These are phyloP conservation scores for Acrocephalus arundinaceus DNA, from an alignment of 2,113 vertebrate genomes.

Conservation along the genomic window DNA sequence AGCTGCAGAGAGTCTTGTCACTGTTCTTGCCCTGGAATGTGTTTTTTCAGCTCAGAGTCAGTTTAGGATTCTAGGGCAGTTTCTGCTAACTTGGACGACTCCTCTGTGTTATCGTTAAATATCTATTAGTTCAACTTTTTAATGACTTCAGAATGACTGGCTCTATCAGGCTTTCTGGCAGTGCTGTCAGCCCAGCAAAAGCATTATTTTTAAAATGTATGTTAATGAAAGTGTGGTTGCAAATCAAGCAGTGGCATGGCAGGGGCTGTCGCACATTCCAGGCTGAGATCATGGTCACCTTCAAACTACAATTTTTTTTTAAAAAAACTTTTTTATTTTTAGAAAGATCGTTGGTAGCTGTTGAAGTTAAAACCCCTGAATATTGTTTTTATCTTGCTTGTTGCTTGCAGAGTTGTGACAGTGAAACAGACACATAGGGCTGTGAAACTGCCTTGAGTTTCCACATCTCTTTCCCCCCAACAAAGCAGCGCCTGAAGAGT, in stretches of 20 bases:
- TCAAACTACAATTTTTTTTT: background rate
- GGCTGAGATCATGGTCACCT: slow-evolving; percentile 40
- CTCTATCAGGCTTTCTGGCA: slow-evolving; percentile 15
- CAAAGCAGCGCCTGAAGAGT: background rate
- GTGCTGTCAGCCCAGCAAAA: background rate
- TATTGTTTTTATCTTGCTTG: background rate
- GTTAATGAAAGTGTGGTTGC: slow-evolving; percentile 23
- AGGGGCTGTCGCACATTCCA: slow-evolving; percentile 12
- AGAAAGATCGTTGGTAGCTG: background rate
- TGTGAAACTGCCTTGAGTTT: background rate
- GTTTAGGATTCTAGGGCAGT: slow-evolving; percentile 33
- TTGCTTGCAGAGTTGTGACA: background rate
- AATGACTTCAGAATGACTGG: slow-evolving; percentile 21
- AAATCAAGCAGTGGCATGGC: slow-evolving; percentile 25
- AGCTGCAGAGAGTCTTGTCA: slow-evolving; percentile 23
- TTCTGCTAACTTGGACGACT: slow-evolving; percentile 39
- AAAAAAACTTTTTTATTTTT: background rate
- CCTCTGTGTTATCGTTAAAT: slow-evolving; percentile 39
- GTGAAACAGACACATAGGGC: background rate
- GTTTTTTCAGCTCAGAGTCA: slow-evolving; percentile 29
- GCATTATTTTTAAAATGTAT: slow-evolving; percentile 27
- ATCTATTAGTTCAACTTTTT: slow-evolving; percentile 23
- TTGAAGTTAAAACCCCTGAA: background rate
- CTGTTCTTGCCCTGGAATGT: slow-evolving; percentile 35
- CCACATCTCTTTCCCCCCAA: background rate